Base-by-base conservation (phyloP, 2,888 invertebrate species). In the Anticlea derivata region DNA sequence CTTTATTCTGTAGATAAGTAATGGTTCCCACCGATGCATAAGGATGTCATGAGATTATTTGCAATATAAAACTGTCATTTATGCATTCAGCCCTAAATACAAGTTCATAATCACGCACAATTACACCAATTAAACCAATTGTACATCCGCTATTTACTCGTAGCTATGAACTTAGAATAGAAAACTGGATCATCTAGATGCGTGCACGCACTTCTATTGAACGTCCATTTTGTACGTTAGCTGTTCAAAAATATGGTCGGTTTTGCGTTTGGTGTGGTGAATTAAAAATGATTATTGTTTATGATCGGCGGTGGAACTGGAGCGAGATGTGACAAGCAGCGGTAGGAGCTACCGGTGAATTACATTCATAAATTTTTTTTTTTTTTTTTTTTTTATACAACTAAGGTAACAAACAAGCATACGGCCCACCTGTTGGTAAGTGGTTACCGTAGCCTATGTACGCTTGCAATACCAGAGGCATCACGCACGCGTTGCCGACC, bases 151-250 rank as follows among this genome's bases (percentile, higher is more conserved):
- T 44, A 44, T 37, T 49, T 50, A 26, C 26, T 8, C 24, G 20
- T 26, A n/a, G n/a, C n/a, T n/a, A 46, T 40, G 31, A 54, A 50
- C 57, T 58, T 52, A 52, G 27, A 55, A 41, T 52, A 58, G 56
- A 54, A 59, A 63, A 57, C 55, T 58, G 38, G 54, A 54, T 29
- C 34, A 49, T 45, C 31, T 49, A 57, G 59, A 58, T 59, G 61
- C 59, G 57, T 53, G 51, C 59, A 53, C 59, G 59, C 61, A 57
- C 44, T 30, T 10, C 22, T 12, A 13, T n/a, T 8, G 27, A 0
- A 1, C 2, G 33, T 8, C 24, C 24, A 39, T 37, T 49, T 39
- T 47, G 43, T 2, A 13, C 48, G 39, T 35, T 51, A 45, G 8
- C 7, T 0, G 1, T 2, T 13, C 2, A 11, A 23, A 12, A 4